Conservation (phyloP, 2,888 invertebrate genomes). For the Sericinus montela region DNA sequence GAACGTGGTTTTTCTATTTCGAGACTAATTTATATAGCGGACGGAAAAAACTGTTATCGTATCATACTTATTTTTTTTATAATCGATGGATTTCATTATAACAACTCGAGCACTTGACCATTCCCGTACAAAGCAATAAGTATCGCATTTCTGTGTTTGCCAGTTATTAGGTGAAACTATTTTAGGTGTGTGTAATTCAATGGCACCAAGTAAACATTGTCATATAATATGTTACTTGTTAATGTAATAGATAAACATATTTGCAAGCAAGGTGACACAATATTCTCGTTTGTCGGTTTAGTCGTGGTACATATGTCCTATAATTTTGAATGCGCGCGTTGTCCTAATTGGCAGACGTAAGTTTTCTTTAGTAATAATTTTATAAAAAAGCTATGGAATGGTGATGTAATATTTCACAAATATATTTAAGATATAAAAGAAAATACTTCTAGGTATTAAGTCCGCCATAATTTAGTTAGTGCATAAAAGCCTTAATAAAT, state of each 20-base stretch:
- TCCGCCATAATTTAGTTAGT: no score
- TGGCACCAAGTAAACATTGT: neutral
- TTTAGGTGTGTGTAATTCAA: slow-evolving; percentile 13
- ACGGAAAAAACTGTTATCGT: slow-evolving; percentile 8
- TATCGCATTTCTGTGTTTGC: slow-evolving; percentile 2
- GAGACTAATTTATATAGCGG: slow-evolving; percentile 4
- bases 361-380: no score
- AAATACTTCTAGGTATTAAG: no score
- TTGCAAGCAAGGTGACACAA: neutral
- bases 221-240: neutral
- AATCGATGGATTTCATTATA: neutral
- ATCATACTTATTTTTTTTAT: slow-evolving; percentile 12
- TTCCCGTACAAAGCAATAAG: slow-evolving; percentile 7
- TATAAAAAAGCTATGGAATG: no score
- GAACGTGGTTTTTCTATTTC: slow-evolving; percentile 17
- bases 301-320: neutral
- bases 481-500: no score
- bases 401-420: no score
- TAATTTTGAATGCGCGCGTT: neutral
- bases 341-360: no score
- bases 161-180: slow-evolving; percentile 10
- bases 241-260: neutral
- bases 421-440: no score
- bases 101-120: neutral
- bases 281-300: neutral